phyloP scores from a whole-genome alignment of 2,113 vertebrate genomes.

The Cariama cristata region DNA sequence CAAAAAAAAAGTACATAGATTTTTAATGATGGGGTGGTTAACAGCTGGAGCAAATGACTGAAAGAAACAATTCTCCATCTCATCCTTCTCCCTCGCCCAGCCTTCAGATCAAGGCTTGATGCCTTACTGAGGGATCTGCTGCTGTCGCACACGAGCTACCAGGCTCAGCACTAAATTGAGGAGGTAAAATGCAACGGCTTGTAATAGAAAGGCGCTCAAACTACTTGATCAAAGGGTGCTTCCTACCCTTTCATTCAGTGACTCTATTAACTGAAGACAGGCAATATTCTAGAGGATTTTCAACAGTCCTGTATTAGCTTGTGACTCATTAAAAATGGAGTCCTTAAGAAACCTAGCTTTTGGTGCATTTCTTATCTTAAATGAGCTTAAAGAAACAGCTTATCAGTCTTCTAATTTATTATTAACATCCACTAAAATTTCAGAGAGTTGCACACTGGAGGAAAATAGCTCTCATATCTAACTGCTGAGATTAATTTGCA shows the following conservation, averaged over 20 bases:
- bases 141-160: not conserved
- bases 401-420: not conserved
- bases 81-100: not conserved
- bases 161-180: not conserved
- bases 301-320: not conserved
- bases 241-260: not conserved
- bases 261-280: not conserved
- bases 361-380: not conserved
- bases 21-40: not conserved
- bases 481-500: conserved; percentile 18
- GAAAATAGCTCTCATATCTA: not conserved
- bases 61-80: not conserved
- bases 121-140: not conserved
- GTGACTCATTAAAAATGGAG: not conserved
- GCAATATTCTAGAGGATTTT: not conserved
- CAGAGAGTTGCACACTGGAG: not conserved
- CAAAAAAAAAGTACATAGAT: not conserved
- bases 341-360: not conserved
- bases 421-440: not conserved
- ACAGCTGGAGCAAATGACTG: not conserved
- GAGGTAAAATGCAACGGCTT: not conserved
- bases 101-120: not conserved
- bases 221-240: not conserved
- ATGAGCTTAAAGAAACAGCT: not conserved
- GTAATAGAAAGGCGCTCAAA: not conserved